Evolutionary conservation across 2,888 invertebrate genomes (phyloP), one percentile per base, ranked within the genome.

Genomic region (Eumacrocentrus americanus): DNA sequence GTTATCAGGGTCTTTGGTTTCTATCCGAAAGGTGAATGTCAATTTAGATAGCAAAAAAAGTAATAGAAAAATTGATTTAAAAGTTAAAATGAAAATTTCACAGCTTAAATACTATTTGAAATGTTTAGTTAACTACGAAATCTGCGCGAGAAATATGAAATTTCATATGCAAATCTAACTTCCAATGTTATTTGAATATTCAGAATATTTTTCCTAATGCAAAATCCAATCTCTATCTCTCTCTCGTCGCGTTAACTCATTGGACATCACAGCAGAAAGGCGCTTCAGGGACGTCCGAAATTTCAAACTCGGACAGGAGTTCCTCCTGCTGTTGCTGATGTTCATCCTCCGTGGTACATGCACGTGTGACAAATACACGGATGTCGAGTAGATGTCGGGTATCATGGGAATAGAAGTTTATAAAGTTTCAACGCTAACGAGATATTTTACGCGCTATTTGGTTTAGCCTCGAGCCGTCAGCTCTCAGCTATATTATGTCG

Each of bases 401-500:
- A 37, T 52, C 37, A 7, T 35, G 48, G 55, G 54, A 63, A 53
- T 47, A 23, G 22, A 40, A 58, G 20, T 55, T 51, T 20, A 9
- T 34, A 63, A 58, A 58, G 54, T 62, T 60, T 52, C 16, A 9
- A 23, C 51, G 16, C 57, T 55, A 66, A 60, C 56, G 58, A 62
- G 58, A 40, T 58, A 58, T 60, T 58, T 61, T 47, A 60, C 63
- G 50, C 35, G 34, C 48, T 40, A 62, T 62, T 58, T 51, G 38
- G 23, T 29, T 25, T 25, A 40, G 22, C 44, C 46, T 34, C 12
- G 12, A 61, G 40, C 22, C 14, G 23, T 51, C 18, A 14, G n/a
- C 9, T 44, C 23, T 7, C 16, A 37, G 7, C 35, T 2, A 2
- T 16, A 16, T 9, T 38, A 37, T 22, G 23, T 20, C 29, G 18